Base-by-base conservation (phyloP, 2,113 vertebrate species). In the Hyaena hyaena region DNA sequence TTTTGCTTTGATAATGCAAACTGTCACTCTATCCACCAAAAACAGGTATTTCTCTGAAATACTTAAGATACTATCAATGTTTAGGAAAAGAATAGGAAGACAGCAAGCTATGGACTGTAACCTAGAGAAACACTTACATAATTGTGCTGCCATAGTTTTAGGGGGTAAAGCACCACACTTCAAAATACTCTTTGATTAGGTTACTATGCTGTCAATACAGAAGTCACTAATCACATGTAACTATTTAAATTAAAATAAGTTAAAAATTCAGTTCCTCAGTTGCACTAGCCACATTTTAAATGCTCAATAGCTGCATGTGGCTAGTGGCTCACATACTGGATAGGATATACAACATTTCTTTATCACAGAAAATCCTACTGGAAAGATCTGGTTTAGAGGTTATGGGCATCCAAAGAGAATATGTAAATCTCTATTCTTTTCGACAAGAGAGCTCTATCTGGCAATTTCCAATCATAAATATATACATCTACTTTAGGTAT, bases 1-100 rank as follows among this genome's bases (percentile, higher is more conserved):
- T 92, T 97, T 65, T 93, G 66, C n/a, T 91, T 65, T 91, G 71
- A 93, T 82, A 90, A 90, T 69, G 65, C n/a, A 91, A 97, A 87
- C 69, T 95, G 21, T 85, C 53, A 97, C 35, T 84, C 48, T 88
- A 84, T 7, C 53, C 68, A 97, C 39, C 48, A 71, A 93, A 83
- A 91, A 55, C 43, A 90, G 82, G 50, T 28, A 90, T 55, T 84
- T 74, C 90, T 79, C 55, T 79, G 53, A 93, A 97, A 93, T 83
- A 95, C 4, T 93, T 33, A 82, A 93, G 8, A 15, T 83, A 77
- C 14, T 76, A 24, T 77, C 93, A 76, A 63, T 66, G 45, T 71
- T 96, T 35, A 94, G 63, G 82, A 90, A 90, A 91, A 50, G 31
- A 96, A 8, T 23, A 93, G 43, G 58, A 76, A 86, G 24, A 93